Evolutionary conservation across 2,113 vertebrate species (phyloP), one percentile per base, ranked within the genome.

Genomic region (Laterallus jamaicensis): DNA sequence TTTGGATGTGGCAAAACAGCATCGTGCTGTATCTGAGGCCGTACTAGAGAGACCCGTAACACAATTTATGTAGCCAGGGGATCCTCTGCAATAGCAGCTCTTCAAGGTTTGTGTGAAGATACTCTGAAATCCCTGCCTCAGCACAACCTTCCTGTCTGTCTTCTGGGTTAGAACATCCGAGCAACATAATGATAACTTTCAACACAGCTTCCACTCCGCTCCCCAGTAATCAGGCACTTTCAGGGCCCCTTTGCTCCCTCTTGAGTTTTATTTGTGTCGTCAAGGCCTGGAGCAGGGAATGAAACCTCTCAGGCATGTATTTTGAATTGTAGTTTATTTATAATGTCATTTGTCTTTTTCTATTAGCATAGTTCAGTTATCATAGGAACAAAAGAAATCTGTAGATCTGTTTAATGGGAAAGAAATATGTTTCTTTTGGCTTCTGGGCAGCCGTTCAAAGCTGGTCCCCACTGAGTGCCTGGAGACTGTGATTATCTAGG

Each of bases 401-500:
- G 71, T 88, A 84, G 67, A 81, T 92, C 50, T 93, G 32, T 83
- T 82, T 86, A 94, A 92, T 74, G 49, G 74, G 80, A 85, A 95
- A 87, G 5, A 82, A 69, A 71, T 67, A 82, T 91, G 75, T 81
- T 95, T 96, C 74, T 91, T 88, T 95, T 93, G 74, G 55, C 90
- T 96, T 96, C 92, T 97, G 93, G 92, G 64, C 90, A 88, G 82
- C 29, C 2, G 2, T 95, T 95, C 94, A 96, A 96, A 92, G 88
- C 78, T 60, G 44, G 40, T 93, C 67, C 25, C 47, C 39, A 20
- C n/a, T 67, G 82, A 84, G 40, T 83, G 81, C 58, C 49, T 60
- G n/a, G 54, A 70, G 66, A 68, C 84, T 56, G 64, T 96, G 80
- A 77, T 96, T 93, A 40, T 91, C 68, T 93, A 71, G 80, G 70